Conservation (phyloP, 2,797 vertebrate genomes). For the Typhlichthys eigenmanni region DNA sequence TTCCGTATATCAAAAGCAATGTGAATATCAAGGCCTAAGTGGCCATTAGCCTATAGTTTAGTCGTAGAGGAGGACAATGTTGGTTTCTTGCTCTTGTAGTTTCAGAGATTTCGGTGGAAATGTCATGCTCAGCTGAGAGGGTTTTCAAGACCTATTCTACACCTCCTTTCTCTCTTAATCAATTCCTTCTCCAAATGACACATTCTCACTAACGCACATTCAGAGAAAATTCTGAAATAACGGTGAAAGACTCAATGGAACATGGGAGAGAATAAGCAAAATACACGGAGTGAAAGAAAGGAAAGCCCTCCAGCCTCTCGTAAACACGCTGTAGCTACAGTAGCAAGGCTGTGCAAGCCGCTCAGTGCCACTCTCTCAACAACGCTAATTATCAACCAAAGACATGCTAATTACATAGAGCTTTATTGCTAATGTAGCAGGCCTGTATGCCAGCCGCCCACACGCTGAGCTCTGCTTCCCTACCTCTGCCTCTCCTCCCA, state of each 20-base stretch:
- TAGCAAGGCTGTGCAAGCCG: slow-evolving; percentile 67
- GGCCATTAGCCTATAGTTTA: slow-evolving; percentile 9
- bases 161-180: slow-evolving; percentile 17
- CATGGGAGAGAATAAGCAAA: slow-evolving; percentile 12
- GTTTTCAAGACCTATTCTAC: slow-evolving; percentile 44
- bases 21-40: slow-evolving; percentile 23
- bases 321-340: slow-evolving; percentile 80
- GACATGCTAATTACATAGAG: slow-evolving; percentile 88
- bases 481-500: slow-evolving; percentile 76
- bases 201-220: slow-evolving; percentile 23
- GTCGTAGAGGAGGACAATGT: slow-evolving; percentile 25
- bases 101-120: slow-evolving; percentile 55
- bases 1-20: slow-evolving; percentile 9
- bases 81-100: slow-evolving; percentile 47
- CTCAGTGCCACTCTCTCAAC: slow-evolving; percentile 81
- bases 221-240: slow-evolving; percentile 21
- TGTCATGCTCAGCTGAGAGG: slow-evolving; percentile 50
- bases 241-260: slow-evolving; percentile 34
- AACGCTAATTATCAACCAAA: slow-evolving; percentile 90
- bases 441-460: slow-evolving; percentile 83
- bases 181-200: slow-evolving; percentile 17
- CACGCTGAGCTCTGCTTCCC: slow-evolving; percentile 72
- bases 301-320: slow-evolving; percentile 74
- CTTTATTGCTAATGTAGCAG: slow-evolving; percentile 87
- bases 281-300: slow-evolving; percentile 37